Conservation (phyloP, 2,797 vertebrate species). For the Micropoecilia bifurca region DNA sequence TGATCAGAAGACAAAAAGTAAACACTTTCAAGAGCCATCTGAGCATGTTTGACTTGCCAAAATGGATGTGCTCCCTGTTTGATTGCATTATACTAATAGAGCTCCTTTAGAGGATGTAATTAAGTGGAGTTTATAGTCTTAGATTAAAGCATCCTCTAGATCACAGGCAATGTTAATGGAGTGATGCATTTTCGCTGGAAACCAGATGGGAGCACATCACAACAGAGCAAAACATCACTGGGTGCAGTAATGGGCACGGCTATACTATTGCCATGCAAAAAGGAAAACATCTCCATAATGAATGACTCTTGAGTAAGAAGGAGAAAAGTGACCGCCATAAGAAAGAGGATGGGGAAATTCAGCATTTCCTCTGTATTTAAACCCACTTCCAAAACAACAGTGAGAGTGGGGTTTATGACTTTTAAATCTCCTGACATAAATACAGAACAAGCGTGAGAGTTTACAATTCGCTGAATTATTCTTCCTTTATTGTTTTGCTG, state of each 20-base stretch:
- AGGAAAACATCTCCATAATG: slow-evolving; percentile 52
- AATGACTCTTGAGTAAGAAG: slow-evolving; percentile 45
- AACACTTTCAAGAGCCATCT: slow-evolving; percentile 71
- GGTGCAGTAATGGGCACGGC: slow-evolving; percentile 56
- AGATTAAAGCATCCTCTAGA: slow-evolving; percentile 86
- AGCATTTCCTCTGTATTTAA: slow-evolving; percentile 30
- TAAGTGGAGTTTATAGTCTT: slow-evolving; percentile 86
- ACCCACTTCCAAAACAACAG: slow-evolving; percentile 14
- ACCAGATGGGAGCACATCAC: slow-evolving; percentile 83
- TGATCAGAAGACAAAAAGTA: slow-evolving; percentile 65
- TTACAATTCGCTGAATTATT: slow-evolving; percentile 15
- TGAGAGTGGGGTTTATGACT: slow-evolving; percentile 9
- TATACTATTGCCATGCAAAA: slow-evolving; percentile 52
- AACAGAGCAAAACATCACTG: slow-evolving; percentile 70
- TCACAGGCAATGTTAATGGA: slow-evolving; percentile 85
- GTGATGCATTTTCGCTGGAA: slow-evolving; percentile 83
- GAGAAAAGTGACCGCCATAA: slow-evolving; percentile 17
- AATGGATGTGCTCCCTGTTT: slow-evolving; percentile 76
- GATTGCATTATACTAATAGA: slow-evolving; percentile 83
- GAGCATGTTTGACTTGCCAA: slow-evolving; percentile 67
- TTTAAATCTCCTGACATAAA: slow-evolving; percentile 22
- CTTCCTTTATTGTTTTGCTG: slow-evolving; percentile 32
- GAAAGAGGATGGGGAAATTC: slow-evolving; percentile 13
- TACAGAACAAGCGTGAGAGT: slow-evolving; percentile 20
- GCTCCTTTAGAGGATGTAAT: slow-evolving; percentile 83